Evolutionary conservation across 1,140 invertebrate species (phyloP), one percentile per base, ranked within the genome.

Genomic region (Drosophila ercepeae): DNA sequence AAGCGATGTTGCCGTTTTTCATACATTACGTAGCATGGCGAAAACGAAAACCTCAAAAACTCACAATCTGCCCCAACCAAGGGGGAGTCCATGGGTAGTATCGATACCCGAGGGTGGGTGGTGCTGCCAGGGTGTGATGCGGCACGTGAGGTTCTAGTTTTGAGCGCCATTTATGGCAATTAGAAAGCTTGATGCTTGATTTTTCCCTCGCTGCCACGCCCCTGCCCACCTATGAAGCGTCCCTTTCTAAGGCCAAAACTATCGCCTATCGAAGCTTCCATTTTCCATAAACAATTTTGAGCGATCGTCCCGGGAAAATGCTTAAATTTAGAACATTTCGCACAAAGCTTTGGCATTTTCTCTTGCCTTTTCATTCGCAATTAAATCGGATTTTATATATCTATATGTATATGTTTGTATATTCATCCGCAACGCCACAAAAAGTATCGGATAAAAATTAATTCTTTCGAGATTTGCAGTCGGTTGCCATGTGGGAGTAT

Each of bases 21-120:
- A 86, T 3, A 3, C 61, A 74, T 84, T 84, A 84, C 79, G 79
- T 79, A 84, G 81, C 81, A 72, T 75, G 81, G 79, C 79, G 79
- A 84, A 84, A 74, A 44, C 58, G 45, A 73, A 63, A 59, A 34
- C 59, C 21, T 48, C 6, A 27, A 69, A 69, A 68, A 14, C 36
- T 39, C 36, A 39, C n/a, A 65, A 49, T 27, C 25, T 42, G 39
- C 39, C 39, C 7, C 14, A 7, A 18, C 7, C 6, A 19, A 18
- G 34, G 6, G 7, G 44, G 14, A 7, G 32, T 1, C 11, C 32
- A n/a, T n/a, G n/a, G 29, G 23, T 41, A 42, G 46, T 16, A 50
- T 13, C 13, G 39, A 14, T 34, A 25, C 27, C 4, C 9, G 16
- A 29, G 53, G 29, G 11, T 18, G 41, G 14, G 19, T 25, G 14